Evolutionary conservation across 2,888 invertebrate genomes (phyloP).

Genomic region (Dinocampus coccinellae): DNA sequence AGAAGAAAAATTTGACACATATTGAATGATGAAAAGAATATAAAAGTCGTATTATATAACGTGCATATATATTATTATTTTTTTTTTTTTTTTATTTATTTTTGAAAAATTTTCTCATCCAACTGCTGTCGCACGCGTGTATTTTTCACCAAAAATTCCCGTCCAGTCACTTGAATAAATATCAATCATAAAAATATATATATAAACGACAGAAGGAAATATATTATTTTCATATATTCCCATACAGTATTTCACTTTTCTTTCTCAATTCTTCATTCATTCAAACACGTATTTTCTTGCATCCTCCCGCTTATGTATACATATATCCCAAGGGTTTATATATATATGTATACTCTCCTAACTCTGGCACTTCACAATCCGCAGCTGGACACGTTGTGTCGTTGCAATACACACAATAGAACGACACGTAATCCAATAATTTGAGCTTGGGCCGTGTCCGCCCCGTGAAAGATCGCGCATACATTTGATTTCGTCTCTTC

Average conservation of each 20-base stretch:
- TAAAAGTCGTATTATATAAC: background rate
- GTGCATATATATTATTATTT: too few species aligned
- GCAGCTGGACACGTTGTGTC: slow-evolving; percentile 46
- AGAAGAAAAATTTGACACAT: background rate
- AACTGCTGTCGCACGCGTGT: background rate
- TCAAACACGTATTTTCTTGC: background rate
- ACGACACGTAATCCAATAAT: slow-evolving; percentile 61
- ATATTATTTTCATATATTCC: slow-evolving; percentile 67
- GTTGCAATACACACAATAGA: slow-evolving; percentile 40
- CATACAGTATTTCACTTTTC: background rate
- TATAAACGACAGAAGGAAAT: slow-evolving; percentile 57
- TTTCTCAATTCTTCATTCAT: background rate
- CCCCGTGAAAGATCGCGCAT: slow-evolving; percentile 51
- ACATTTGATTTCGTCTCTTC: too few species aligned
- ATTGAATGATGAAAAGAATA: slow-evolving; percentile 12
- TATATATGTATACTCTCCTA: background rate
- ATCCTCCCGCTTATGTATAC: background rate
- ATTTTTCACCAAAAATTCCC: slow-evolving; percentile 29
- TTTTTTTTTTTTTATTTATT: too few species aligned
- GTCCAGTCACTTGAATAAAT: slow-evolving; percentile 65
- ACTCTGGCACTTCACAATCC: slow-evolving; percentile 26
- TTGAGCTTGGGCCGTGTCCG: slow-evolving; percentile 51
- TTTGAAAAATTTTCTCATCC: background rate
- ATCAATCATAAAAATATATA: slow-evolving; percentile 62
- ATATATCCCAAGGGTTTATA: background rate